Conservation (phyloP, 1,140 invertebrate species). For the Drosophila ogumai region DNA sequence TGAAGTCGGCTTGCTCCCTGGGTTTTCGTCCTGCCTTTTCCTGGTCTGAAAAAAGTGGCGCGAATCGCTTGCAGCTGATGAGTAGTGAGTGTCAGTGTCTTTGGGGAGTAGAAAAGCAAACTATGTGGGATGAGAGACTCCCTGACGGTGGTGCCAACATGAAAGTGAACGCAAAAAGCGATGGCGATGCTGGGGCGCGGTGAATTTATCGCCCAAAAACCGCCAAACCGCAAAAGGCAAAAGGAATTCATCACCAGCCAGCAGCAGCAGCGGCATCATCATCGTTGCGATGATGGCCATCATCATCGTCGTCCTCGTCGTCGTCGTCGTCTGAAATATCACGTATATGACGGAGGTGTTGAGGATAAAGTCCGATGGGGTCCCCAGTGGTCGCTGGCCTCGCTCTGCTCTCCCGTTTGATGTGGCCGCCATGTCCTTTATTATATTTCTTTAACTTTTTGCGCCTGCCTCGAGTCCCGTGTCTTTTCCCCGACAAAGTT, state of each 20-base stretch:
- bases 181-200: conserved; percentile 12
- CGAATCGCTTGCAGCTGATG: conserved; percentile 75
- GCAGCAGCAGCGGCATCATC: conserved; percentile 34
- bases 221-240: conserved; percentile 64
- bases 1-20: neutral
- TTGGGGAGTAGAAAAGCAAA: conserved; percentile 54
- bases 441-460: conserved; percentile 67
- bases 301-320: conserved; percentile 30
- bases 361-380: conserved; percentile 37
- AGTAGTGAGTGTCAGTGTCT: conserved; percentile 54
- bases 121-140: conserved; percentile 48
- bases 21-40: conserved; percentile 12
- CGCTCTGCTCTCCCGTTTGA: conserved; percentile 58
- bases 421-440: conserved; percentile 73
- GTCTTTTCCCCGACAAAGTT: conserved; percentile 57
- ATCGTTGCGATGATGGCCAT: conserved; percentile 44
- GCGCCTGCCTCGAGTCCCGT: conserved; percentile 12
- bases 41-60: conserved; percentile 57
- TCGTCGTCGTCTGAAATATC: conserved; percentile 30
- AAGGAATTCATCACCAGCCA: conserved; percentile 74
- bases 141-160: conserved; percentile 34
- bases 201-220: conserved; percentile 65
- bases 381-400: conserved; percentile 53
- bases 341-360: conserved; percentile 53
- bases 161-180: conserved; percentile 75